Base-by-base conservation (phyloP, 2,113 vertebrate species). In the Astatoreochromis straeleni region DNA sequence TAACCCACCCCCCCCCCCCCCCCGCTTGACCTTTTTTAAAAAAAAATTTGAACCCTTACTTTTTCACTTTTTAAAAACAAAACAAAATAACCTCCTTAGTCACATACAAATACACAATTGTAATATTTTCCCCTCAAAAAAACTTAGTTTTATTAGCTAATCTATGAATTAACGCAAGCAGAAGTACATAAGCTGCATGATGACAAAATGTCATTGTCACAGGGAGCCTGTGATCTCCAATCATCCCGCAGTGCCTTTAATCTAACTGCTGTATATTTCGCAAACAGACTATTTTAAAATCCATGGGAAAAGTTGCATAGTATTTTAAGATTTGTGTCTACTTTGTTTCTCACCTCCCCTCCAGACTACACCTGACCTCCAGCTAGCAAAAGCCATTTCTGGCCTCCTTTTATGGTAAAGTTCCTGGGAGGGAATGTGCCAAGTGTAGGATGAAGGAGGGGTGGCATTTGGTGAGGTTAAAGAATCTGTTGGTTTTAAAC, bases 401-500 rank as follows among this genome's bases (percentile, higher is more conserved):
- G 63, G 19, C 7, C 33, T 38, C 33, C 63, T 68, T 68, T 68
- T 68, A 68, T 68, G 33, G 63, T 65, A 21, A 65, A 65, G 60
- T 38, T 68, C 33, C 63, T 21, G 7, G 63, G 63, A 21, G 63
- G 63, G 63, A 68, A 13, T 21, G 63, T 38, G 63, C 63, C 63
- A 68, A 68, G 33, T 68, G 33, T 38, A 38, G 63, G 33, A 8
- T 21, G 63, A 8, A 68, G 33, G 19, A 38, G 63, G 63, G 60
- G 58, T 38, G 33, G 33, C 19, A 21, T 13, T 38, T 38, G 63
- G 33, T 21, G 33, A 68, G 63, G 63, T 68, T 68, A 68, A 68
- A 68, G 33, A 68, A 68, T 68, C 63, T 68, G 63, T 38, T 68
- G 63, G 33, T 38, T 68, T 68, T 21, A 68, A 68, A 68, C 33